Base-by-base conservation (phyloP, 53 echinoderm and acorn worm species). In the Apostichopus leukothele region DNA sequence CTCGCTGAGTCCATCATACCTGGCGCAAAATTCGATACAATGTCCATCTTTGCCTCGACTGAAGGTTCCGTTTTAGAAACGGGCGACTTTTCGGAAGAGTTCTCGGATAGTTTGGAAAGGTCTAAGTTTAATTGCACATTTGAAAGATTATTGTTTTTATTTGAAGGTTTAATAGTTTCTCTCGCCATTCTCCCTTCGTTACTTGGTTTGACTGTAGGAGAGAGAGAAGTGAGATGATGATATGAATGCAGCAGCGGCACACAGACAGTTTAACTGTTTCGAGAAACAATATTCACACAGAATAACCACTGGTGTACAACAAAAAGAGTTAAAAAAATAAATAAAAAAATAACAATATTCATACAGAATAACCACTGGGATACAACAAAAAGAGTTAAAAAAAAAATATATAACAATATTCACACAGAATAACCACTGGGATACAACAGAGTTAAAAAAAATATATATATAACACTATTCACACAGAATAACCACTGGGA, bases 51-150 rank as follows among this genome's bases (percentile, higher is more conserved):
- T 12, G 78, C 63, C 51, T 74, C 60, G 25, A 67, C 27, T 39
- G 50, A 20, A 39, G 85, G 85, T 18, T 50, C 88, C 55, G 88
- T 9, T 74, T 51, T 87, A 8, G 88, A 52, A 74, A 51, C 74
- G n/a, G 57, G 51, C 18, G 51, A 53, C 19, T 20, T 53, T 50
- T 87, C 53, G 10, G 55, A 87, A 19, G 88, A 75, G 74, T 75
- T 59, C 59, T 75, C 88, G 11, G 75, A 50, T 21, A 55, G 14
- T 87, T 87, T 87, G 88, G 88, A 87, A 87, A 87, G 75, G 88
- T 87, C 51, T 75, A 59, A 75, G 74, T 87, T 75, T 74, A 74
- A 87, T 87, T 87, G 88, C 88, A 87, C 88, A 75, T 75, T 87
- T 76, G 59, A 79, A 79, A 67, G 54, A 78, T 89, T 84, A 67